Conservation (phyloP, 2,797 vertebrate species). For the Coreius guichenoti region DNA sequence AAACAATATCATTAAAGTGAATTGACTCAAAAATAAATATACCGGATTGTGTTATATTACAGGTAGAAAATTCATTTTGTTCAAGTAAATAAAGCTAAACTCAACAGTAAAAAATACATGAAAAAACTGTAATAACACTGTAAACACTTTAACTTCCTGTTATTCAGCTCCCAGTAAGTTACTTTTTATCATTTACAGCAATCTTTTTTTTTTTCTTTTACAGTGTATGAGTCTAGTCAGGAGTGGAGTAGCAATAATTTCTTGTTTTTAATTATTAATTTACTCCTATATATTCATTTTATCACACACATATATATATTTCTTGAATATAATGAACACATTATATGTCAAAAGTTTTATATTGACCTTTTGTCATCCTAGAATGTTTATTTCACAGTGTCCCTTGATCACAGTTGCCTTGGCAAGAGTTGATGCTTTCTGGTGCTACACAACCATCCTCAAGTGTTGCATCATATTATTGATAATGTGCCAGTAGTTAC, state of each 20-base stretch:
- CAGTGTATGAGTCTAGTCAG: neutral
- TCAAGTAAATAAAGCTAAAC: neutral
- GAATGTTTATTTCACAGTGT: neutral
- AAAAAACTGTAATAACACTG: neutral
- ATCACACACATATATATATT: neutral
- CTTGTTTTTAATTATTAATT: neutral
- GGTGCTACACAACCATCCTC: neutral
- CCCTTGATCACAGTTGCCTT: neutral
- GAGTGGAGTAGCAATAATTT: neutral
- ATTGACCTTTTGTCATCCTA: neutral
- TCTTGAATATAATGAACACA: neutral
- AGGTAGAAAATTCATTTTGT: neutral
- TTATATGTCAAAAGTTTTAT: neutral
- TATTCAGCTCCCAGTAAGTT: neutral
- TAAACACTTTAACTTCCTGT: neutral
- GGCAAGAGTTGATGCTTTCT: neutral
- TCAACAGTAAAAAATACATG: neutral
- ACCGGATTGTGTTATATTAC: neutral
- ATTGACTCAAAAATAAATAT: neutral
- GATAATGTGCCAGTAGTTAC: neutral
- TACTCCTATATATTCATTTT: neutral
- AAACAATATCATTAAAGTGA: neutral
- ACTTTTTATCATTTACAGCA: neutral
- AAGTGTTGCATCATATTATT: constrained; percentile 17
- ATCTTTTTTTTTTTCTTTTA: too few species aligned